Evolutionary conservation across 2,888 invertebrate genomes (phyloP).

Genomic region (Hypercompe scribonia): DNA sequence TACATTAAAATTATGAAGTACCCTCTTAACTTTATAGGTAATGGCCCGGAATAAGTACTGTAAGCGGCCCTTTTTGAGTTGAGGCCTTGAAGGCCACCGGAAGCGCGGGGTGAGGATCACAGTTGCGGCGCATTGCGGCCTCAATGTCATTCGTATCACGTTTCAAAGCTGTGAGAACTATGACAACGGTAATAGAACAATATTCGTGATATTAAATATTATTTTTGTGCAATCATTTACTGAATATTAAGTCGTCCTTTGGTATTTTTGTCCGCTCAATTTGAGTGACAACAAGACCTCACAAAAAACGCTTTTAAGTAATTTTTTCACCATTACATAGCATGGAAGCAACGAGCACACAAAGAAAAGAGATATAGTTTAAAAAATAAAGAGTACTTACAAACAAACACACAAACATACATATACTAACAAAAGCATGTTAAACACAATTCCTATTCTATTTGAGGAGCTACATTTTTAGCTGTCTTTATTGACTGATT

Average conservation of each 20-base stretch:
- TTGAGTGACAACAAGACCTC: too few species aligned
- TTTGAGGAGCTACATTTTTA: too few species aligned
- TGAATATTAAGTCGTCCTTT: background rate
- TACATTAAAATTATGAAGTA: constrained; percentile 7
- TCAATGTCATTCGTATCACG: constrained; percentile 1
- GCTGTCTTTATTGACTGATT: too few species aligned
- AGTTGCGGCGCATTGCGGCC: background rate
- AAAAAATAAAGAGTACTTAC: too few species aligned
- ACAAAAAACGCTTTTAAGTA: too few species aligned
- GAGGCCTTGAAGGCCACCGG: background rate
- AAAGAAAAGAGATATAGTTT: too few species aligned
- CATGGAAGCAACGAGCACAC: too few species aligned
- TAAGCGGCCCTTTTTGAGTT: background rate
- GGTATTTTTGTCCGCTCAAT: too few species aligned
- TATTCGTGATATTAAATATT: background rate
- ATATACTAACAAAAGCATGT: too few species aligned
- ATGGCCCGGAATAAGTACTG: constrained; percentile 6
- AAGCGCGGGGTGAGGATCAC: background rate
- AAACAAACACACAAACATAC: too few species aligned
- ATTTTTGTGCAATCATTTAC: background rate
- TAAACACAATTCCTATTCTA: too few species aligned
- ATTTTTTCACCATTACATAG: too few species aligned
- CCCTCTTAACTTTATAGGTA: constrained; percentile 1
- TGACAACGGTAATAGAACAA: background rate
- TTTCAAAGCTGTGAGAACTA: background rate